Conservation (phyloP, 2,113 vertebrate species). For the Lontra canadensis region DNA sequence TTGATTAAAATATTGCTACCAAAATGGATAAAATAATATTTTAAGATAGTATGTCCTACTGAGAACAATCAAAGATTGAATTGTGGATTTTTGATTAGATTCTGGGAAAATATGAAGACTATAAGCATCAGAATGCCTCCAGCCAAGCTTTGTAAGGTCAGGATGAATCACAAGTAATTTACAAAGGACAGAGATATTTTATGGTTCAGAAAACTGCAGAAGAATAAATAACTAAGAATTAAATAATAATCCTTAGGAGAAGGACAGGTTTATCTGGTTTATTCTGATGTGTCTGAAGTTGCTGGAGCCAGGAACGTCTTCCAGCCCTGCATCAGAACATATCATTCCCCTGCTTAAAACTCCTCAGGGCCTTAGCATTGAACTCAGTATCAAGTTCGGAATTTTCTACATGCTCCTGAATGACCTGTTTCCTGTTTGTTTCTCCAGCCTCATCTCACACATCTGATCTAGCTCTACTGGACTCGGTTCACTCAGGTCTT, state of each 20-base stretch:
- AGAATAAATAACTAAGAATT: constrained; percentile 49
- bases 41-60: constrained; percentile 13
- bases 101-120: constrained; percentile 42
- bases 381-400: constrained; percentile 21
- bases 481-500: background rate
- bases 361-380: background rate
- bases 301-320: constrained; percentile 48
- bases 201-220: constrained; percentile 39
- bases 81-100: constrained; percentile 58
- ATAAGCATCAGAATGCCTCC: constrained; percentile 30
- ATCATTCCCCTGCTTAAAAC: constrained; percentile 37
- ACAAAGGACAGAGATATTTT: constrained; percentile 44
- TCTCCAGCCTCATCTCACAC: background rate
- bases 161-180: constrained; percentile 31
- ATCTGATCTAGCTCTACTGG: background rate
- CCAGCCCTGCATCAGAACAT: background rate
- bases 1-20: constrained; percentile 45
- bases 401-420: background rate
- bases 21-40: constrained; percentile 40
- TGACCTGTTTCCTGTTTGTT: background rate
- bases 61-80: constrained; percentile 62
- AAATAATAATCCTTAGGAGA: constrained; percentile 56
- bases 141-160: background rate
- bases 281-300: constrained; percentile 41
- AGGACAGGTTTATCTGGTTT: constrained; percentile 49